phyloP scores from a whole-genome alignment of 1,140 invertebrate species.

The Drosophila lowei region DNA sequence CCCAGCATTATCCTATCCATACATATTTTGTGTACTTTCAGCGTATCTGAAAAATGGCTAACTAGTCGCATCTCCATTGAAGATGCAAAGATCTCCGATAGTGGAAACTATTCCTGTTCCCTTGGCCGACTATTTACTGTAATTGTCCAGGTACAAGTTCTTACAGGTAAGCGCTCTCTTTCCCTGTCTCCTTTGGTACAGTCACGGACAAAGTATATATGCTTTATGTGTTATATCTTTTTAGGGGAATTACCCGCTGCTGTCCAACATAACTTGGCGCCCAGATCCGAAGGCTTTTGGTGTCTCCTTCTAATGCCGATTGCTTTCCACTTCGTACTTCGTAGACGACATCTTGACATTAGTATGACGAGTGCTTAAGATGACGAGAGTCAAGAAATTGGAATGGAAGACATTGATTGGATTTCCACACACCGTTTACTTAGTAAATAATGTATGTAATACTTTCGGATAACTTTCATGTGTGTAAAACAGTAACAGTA shows the following conservation, averaged over 20 bases:
- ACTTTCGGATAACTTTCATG: conserved; percentile 13
- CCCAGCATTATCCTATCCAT: no score
- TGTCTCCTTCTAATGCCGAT: conserved; percentile 40
- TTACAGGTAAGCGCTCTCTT: conserved; percentile 69
- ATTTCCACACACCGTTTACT: conserved; percentile 28
- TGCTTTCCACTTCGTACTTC: conserved; percentile 18
- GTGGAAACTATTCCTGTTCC: conserved; percentile 83
- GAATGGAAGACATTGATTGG: conserved; percentile 3
- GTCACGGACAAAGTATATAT: no score
- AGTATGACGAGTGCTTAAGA: conserved; percentile 23
- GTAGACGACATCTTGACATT: background rate
- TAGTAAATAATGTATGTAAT: conserved; percentile 19
- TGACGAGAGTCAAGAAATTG: conserved; percentile 31
- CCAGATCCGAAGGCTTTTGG: conserved; percentile 21
- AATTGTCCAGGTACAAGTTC: conserved; percentile 83
- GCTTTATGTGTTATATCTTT: background rate
- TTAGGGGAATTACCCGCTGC: conserved; percentile 83
- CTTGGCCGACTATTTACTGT: conserved; percentile 80
- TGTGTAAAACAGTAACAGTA: background rate
- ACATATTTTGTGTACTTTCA: conserved; percentile 5
- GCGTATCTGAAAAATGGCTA: conserved; percentile 79
- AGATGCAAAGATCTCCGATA: conserved; percentile 81
- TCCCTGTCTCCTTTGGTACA: no score
- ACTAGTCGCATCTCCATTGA: conserved; percentile 77
- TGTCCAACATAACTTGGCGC: conserved; percentile 78